A percentile compares a stretch with the other conserved stretches of the same genome.
phyloP scores from a whole-genome alignment of 53 echinoderm and acorn worm species.

The Astropecten irregularis region DNA sequence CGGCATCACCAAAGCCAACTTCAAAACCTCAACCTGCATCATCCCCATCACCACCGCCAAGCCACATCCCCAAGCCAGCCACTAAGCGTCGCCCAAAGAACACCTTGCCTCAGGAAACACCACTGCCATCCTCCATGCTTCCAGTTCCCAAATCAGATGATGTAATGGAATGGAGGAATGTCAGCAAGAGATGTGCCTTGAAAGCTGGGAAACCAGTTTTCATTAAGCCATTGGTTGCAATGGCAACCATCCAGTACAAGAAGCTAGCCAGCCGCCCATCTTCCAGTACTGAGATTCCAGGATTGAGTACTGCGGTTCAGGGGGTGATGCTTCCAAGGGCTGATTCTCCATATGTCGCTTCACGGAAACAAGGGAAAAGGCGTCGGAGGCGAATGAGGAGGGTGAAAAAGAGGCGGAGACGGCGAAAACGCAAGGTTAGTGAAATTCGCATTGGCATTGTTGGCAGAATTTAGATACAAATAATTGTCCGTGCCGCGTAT shows the following conservation, averaged over 20 bases:
- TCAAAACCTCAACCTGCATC: neutral
- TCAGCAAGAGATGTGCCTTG: neutral
- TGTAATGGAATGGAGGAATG: neutral
- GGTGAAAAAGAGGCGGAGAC: neutral
- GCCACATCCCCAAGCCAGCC: neutral
- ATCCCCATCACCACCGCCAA: neutral
- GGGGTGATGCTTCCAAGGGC: neutral
- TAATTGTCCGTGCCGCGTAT: no score
- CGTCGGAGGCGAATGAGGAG: neutral
- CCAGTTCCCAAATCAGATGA: neutral
- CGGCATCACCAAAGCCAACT: neutral
- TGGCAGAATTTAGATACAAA: neutral
- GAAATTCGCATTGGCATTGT: neutral
- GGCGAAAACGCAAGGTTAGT: conserved; percentile 10
- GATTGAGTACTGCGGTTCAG: neutral
- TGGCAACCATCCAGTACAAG: neutral
- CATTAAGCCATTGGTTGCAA: neutral
- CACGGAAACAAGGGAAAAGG: neutral
- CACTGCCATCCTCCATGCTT: neutral
- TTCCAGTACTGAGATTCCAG: neutral
- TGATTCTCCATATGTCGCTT: neutral
- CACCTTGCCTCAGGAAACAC: neutral
- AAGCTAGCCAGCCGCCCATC: neutral
- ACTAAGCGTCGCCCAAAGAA: neutral
- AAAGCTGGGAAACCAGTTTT: neutral